Evolutionary conservation across 2,113 vertebrate species (phyloP).

Genomic region (Phoxinus phoxinus): DNA sequence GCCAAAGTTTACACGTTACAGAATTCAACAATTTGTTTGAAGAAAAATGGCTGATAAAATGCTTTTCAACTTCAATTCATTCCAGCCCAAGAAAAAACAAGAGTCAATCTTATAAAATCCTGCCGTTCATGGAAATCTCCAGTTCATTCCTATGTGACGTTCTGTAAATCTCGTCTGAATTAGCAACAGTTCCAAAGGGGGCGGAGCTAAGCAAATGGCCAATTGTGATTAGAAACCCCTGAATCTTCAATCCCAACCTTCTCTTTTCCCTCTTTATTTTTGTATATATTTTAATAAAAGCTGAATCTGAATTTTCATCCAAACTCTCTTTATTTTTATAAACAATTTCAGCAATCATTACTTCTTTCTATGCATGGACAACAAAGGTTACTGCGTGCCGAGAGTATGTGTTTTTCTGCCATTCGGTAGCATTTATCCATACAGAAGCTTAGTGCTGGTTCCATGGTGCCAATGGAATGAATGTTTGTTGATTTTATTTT

Average conservation of each 20-base stretch:
- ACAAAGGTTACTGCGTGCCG: slow-evolving; percentile 71
- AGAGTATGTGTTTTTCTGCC: neutral
- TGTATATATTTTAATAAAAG: slow-evolving; percentile 75
- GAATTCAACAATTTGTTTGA: neutral
- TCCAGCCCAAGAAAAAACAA: neutral
- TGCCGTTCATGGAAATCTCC: neutral
- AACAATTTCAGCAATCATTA: slow-evolving; percentile 62
- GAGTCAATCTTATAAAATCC: neutral
- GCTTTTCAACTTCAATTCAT: neutral
- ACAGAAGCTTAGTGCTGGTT: neutral
- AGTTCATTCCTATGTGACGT: slow-evolving; percentile 2
- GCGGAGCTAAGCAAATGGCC: neutral
- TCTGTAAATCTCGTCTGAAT: neutral
- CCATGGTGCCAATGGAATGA: neutral
- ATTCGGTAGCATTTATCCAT: neutral
- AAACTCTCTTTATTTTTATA: slow-evolving; percentile 67
- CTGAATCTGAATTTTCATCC: slow-evolving; percentile 43
- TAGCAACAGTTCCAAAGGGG: neutral
- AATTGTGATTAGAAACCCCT: neutral
- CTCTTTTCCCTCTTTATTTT: slow-evolving; percentile 58
- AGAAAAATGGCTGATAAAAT: neutral
- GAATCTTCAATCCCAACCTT: neutral
- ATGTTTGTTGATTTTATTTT: slow-evolving; percentile 1
- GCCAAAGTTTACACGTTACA: neutral
- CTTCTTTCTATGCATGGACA: slow-evolving; percentile 66